These are phyloP conservation scores for Stenchaetothrips biformis DNA, from an alignment of 2,888 invertebrate genomes.

Conservation along the genomic window DNA sequence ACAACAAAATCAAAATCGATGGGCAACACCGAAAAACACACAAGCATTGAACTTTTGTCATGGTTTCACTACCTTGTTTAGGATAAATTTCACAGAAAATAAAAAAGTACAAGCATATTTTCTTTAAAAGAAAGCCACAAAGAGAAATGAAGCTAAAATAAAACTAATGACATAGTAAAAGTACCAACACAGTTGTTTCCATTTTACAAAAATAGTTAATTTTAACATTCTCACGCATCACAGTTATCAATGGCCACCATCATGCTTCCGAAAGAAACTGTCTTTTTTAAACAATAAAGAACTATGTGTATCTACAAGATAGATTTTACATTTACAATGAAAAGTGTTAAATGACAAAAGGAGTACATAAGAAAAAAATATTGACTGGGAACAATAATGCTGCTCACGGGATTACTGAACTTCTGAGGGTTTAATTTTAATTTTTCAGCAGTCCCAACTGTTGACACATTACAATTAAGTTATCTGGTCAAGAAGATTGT, in stretches of 20 bases:
- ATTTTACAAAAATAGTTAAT: conserved; percentile 19
- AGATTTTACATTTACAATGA: not conserved
- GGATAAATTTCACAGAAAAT: not conserved
- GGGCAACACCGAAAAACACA: too few species aligned
- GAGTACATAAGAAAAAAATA: too few species aligned
- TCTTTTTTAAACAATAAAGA: not conserved
- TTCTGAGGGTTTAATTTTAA: too few species aligned
- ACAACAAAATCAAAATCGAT: too few species aligned
- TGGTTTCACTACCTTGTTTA: not conserved
- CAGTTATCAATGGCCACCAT: conserved; percentile 20
- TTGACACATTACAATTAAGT: too few species aligned
- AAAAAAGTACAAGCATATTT: not conserved
- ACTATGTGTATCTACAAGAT: not conserved
- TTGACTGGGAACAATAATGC: too few species aligned
- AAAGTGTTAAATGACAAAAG: not conserved
- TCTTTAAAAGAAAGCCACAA: not conserved
- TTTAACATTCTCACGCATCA: not conserved
- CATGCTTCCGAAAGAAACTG: conserved; percentile 1
- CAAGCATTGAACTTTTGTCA: too few species aligned
- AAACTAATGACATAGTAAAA: not conserved
- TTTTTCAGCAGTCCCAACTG: too few species aligned
- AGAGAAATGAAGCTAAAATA: not conserved
- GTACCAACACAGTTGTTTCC: not conserved
- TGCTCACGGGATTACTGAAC: too few species aligned
- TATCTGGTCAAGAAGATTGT: too few species aligned